phyloP scores from a whole-genome alignment of 2,113 vertebrate species.

The Muntiacus muntjak region DNA sequence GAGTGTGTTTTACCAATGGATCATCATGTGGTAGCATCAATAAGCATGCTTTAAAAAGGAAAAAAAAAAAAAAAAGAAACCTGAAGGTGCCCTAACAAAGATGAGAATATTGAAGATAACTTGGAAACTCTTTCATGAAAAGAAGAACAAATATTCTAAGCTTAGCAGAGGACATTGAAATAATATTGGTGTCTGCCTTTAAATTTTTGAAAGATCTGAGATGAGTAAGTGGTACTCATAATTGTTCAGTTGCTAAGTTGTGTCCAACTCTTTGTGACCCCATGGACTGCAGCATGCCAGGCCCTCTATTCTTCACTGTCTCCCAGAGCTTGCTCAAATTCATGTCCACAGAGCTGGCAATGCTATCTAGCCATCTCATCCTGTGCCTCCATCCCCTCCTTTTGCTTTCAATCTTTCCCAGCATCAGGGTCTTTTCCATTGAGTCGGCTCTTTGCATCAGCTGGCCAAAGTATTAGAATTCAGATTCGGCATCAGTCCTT shows the following conservation, averaged over 20 bases:
- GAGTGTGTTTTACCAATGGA: not conserved
- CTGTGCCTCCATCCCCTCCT: not conserved
- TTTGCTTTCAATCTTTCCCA: not conserved
- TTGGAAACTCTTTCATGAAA: not conserved
- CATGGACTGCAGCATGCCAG: not conserved
- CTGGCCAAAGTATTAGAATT: not conserved
- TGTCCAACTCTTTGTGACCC: not conserved
- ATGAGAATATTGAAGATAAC: not conserved
- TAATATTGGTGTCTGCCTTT: not conserved
- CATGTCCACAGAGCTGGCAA: not conserved
- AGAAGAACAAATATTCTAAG: not conserved
- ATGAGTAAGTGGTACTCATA: not conserved
- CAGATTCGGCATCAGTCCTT: not conserved
- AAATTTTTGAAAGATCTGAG: not conserved
- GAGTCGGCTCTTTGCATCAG: not conserved
- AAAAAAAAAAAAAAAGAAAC: not conserved
- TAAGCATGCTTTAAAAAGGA: not conserved
- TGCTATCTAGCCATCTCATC: not conserved
- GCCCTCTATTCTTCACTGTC: not conserved
- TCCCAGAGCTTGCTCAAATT: not conserved
- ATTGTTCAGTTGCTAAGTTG: rapidly evolving
- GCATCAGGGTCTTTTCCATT: not conserved
- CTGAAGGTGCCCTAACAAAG: not conserved
- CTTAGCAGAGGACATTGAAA: not conserved
- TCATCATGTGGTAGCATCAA: not conserved